Evolutionary conservation across 2,113 vertebrate genomes (phyloP), one percentile per base, ranked within the genome.

Genomic region (Xiphophorus hellerii): DNA sequence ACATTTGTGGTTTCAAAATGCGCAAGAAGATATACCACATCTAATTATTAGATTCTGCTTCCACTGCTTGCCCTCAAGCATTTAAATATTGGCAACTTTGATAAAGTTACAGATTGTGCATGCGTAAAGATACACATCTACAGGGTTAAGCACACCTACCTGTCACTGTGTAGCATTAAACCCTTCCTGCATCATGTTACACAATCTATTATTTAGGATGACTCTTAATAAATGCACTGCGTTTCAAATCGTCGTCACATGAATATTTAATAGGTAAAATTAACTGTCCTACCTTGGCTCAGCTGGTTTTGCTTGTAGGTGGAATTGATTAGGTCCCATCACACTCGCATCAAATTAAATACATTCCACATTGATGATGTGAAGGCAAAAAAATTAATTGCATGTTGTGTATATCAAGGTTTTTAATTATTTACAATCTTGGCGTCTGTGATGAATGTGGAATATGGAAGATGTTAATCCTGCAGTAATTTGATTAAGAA

Each of bases 241-340:
- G 27, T 84, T 78, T 80, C 37, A 76, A 76, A 85, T 74, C 69
- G 76, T 76, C 77, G 63, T 73, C 33, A 22, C 48, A 70, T 89
- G 66, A 87, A 90, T 92, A 76, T 88, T 89, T 88, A 27, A 89
- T 74, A 27, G 37, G 61, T 79, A 1, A 28, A 79, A 70, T 74
- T 69, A 61, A 9, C 22, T 28, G 42, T 17, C 20, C 33, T 28
- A 44, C 44, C 44, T 0, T 5, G 7, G 30, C 64, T 74, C 51
- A 39, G 0, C 20, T 31, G 64, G 87, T 82, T 69, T 80, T 42
- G 58, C n/a, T 44, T 84, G 62, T 64, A 72, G n/a, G 25, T 31
- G 1, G 39, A 31, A 28, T 76, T 76, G 51, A 58, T 48, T 48
- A 17, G 14, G 17, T 48, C 51, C 3, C 7, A 58, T 48, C 51